These are phyloP conservation scores for Sphyrna mokarran DNA, from an alignment of 2,113 vertebrate genomes.

Conservation along the genomic window DNA sequence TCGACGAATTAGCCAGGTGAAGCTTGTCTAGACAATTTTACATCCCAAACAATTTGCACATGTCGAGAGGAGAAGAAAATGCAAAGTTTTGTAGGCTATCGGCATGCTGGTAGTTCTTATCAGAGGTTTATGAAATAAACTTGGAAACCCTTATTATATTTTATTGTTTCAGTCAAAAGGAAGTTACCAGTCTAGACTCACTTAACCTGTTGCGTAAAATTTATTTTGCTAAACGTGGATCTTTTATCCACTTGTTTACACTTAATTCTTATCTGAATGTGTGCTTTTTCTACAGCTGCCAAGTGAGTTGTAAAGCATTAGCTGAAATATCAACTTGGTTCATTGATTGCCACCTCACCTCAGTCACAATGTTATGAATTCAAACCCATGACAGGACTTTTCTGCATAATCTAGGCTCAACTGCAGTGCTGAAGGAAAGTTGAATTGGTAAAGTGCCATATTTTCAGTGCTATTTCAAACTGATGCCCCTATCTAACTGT, in stretches of 20 bases:
- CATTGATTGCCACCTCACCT: not conserved
- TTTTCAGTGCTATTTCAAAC: not conserved
- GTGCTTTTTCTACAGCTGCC: not conserved
- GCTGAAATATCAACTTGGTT: not conserved
- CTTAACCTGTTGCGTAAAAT: not conserved
- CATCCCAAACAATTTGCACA: not conserved
- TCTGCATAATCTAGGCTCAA: not conserved
- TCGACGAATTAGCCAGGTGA: not conserved
- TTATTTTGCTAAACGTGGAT: not conserved
- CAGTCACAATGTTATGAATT: not conserved
- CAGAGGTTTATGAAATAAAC: not conserved
- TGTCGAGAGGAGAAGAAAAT: not conserved
- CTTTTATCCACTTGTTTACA: not conserved
- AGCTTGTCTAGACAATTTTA: conserved; percentile 17
- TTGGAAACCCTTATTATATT: not conserved
- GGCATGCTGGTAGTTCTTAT: not conserved
- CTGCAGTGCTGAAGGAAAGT: not conserved
- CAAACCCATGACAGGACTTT: not conserved
- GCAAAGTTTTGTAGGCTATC: not conserved
- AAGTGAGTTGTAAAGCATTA: not conserved
- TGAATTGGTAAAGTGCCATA: not conserved
- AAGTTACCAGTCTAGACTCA: conserved; percentile 19
- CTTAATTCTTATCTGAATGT: not conserved
- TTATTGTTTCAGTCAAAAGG: not conserved
- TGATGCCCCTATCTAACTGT: not conserved